Base-by-base conservation (phyloP, 2,113 vertebrate species). In the Nothocercus julius region DNA sequence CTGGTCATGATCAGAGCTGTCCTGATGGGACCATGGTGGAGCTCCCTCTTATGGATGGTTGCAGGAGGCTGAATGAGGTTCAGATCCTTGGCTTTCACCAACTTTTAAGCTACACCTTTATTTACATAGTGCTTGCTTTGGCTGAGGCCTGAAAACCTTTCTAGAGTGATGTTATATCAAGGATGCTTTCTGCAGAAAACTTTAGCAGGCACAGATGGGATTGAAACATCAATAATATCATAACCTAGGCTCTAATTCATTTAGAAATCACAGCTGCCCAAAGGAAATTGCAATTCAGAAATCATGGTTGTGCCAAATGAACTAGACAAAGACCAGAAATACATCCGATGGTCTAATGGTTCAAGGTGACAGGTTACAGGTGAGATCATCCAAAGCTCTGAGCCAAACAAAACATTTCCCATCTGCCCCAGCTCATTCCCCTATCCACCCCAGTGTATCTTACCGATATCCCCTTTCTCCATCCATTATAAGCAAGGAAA, bases 1-100 rank as follows among this genome's bases (percentile, higher is more conserved):
- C 13, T n/a, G 61, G 3, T 4, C 70, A 27, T 1, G 3, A 24
- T 81, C 28, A 9, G 22, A 54, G 21, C 12, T 2, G 0, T 42
- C n/a, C 16, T 61, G 44, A 32, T 1, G 0, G 5, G 5, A 32
- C 51, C 82, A 72, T 24, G 14, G 25, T 54, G 70, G 34, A 82
- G 44, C 20, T 82, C 28, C 28, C 58, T 62, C 59, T 90, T 73
- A 86, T 21, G 40, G 53, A 78, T 72, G 30, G 17, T 25, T 77
- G 36, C 25, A 82, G 53, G 62, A 77, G 59, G 24, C 34, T 25
- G 10, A 51, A 9, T 59, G 42, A 61, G 28, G 24, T 53, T 77
- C 8, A 77, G n/a, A 49, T 17, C 38, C 53, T 66, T 54, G 59
- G 58, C 42, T 67, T n/a, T 8, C 30, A 73, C 44, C 61, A 20